These are phyloP conservation scores for Drosophila parthenogenetica DNA, from an alignment of 2,888 invertebrate genomes.

Conservation along the genomic window DNA sequence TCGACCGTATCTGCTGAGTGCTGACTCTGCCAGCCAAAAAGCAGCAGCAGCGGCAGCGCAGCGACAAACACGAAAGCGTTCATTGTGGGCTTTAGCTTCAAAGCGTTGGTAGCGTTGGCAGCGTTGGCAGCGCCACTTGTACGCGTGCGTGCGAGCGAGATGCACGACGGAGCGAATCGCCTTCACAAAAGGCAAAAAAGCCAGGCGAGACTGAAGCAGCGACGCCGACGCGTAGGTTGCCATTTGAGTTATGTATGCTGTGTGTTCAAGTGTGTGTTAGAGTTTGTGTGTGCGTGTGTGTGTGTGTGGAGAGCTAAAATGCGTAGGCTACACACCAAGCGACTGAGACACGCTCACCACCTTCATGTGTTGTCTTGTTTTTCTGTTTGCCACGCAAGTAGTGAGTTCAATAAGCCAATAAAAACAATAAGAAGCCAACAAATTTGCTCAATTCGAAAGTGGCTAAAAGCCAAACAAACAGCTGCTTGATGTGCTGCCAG, in stretches of 20 bases:
- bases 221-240: slow-evolving; percentile 51
- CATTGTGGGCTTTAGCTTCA: slow-evolving; percentile 53
- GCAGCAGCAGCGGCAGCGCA: slow-evolving; percentile 41
- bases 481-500: slow-evolving; percentile 63
- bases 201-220: slow-evolving; percentile 46
- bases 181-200: slow-evolving; percentile 68
- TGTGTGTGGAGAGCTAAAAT: slow-evolving; percentile 40
- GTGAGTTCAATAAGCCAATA: slow-evolving; percentile 76
- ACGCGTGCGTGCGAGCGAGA: slow-evolving; percentile 68
- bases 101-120: slow-evolving; percentile 39
- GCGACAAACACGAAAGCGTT: slow-evolving; percentile 37
- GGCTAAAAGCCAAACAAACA: slow-evolving; percentile 58
- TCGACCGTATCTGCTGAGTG: slow-evolving; percentile 65
- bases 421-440: slow-evolving; percentile 40
- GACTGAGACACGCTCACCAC: slow-evolving; percentile 31
- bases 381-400: slow-evolving; percentile 66
- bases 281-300: slow-evolving; percentile 5
- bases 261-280: background rate
- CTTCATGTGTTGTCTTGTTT: background rate
- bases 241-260: slow-evolving; percentile 47
- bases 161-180: slow-evolving; percentile 43
- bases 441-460: slow-evolving; percentile 67
- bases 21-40: slow-evolving; percentile 55
- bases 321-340: slow-evolving; percentile 60
- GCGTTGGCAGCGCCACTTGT: slow-evolving; percentile 10